Evolutionary conservation across 2,888 invertebrate genomes (phyloP).

Genomic region (Acleris holmiana): DNA sequence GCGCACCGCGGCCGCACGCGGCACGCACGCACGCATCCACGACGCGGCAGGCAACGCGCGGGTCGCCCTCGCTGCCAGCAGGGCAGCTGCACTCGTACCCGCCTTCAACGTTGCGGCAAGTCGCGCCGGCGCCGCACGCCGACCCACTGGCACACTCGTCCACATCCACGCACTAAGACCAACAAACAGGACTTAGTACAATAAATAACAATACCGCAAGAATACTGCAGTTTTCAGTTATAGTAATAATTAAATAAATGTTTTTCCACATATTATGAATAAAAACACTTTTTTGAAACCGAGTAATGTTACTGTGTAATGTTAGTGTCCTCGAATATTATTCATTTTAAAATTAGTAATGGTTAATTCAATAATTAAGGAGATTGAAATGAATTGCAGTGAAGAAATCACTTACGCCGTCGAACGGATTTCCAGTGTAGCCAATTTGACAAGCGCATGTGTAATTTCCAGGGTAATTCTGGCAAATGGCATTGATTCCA

Average conservation of each 20-base stretch:
- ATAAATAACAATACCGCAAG: too few relatives aligned
- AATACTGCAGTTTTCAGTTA: too few relatives aligned
- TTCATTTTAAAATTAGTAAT: too few relatives aligned
- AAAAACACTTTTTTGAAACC: too few relatives aligned
- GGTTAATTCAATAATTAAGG: too few relatives aligned
- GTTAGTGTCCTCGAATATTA: too few relatives aligned
- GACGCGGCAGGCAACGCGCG: constrained; percentile 89
- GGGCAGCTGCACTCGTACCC: constrained; percentile 94
- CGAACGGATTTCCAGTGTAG: constrained; percentile 91
- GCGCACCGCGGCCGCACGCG: constrained; percentile 91
- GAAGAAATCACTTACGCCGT: constrained; percentile 65
- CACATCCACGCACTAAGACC: constrained; percentile 89
- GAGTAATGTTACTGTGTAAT: too few relatives aligned
- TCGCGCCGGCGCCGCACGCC: constrained; percentile 91
- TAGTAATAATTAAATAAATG: too few relatives aligned
- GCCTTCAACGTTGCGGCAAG: constrained; percentile 92
- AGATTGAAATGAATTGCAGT: too few relatives aligned
- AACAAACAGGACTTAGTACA: constrained; percentile 20
- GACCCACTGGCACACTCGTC: constrained; percentile 90
- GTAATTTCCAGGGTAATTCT: constrained; percentile 94
- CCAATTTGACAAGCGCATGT: constrained; percentile 93
- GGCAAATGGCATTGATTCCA: constrained; percentile 91
- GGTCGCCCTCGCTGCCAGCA: constrained; percentile 91
- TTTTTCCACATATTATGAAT: too few relatives aligned
- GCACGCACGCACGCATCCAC: constrained; percentile 89